Evolutionary conservation across 2,888 invertebrate genomes (phyloP), one percentile per base, ranked within the genome.

Genomic region (Platycheirus rosarum): DNA sequence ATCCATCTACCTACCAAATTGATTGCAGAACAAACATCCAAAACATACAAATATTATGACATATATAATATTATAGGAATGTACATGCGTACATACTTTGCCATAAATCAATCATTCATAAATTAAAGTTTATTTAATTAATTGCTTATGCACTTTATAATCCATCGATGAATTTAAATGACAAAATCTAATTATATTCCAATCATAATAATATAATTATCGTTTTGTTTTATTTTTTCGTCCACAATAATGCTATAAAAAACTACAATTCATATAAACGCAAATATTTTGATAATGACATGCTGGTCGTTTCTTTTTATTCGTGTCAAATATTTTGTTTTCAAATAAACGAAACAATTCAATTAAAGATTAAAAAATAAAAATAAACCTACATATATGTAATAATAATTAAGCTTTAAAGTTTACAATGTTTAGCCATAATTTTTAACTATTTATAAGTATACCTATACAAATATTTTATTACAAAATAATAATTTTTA

Each of bases 181-280:
- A 46, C 49, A 57, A 63, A 46, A 73, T 40, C 49, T 23, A 14
- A 40, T 42, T 13, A 46, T 44, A 57, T 69, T 69, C 69, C 74
- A 74, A 74, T 69, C 49, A 65, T 79, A 65, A 62, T 62, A 68
- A 62, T 62, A 68, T 73, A 73, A 73, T 63, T 74, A 63, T 69
- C 57, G 57, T 73, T 79, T 79, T 69, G 75, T 79, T 78, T 48
- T 73, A 68, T 63, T 29, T 75, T 68, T 55, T 69, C 37, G 49
- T 65, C 66, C 69, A 26, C 37, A 55, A 62, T 68, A 68, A 69
- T 74, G 69, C 16, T 63, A 78, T 68, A 74, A 74, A 62, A 74
- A 79, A 68, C 68, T 74, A 74, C 63, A 29, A 37, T 63, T n/a
- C 35, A 69, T 55, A 57, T 79, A 63, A 69, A 79, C 57, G 37